phyloP scores from a whole-genome alignment of 2,797 vertebrate species.

The Channa striata region DNA sequence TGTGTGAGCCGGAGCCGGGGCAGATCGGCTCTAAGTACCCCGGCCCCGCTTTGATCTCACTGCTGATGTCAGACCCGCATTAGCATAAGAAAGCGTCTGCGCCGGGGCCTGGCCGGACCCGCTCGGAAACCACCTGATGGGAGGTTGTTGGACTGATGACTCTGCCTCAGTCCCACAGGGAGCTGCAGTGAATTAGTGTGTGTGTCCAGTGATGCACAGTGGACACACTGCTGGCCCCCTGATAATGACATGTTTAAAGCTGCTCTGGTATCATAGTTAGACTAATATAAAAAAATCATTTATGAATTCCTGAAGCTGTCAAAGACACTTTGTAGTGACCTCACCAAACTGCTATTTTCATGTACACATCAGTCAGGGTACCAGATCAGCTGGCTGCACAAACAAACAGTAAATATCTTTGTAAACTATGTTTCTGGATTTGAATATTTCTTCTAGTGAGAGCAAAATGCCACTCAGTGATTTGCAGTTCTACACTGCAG shows the following conservation, averaged over 20 bases:
- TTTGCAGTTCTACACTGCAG: neutral
- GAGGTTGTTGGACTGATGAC: neutral
- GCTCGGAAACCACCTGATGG: neutral
- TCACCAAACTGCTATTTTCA: conserved; percentile 6
- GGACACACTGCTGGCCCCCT: conserved; percentile 16
- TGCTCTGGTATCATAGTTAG: conserved; percentile 25
- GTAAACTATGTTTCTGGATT: neutral
- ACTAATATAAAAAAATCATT: conserved; percentile 18
- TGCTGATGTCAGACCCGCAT: conserved; percentile 91
- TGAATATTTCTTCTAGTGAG: neutral
- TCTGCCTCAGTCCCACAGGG: conserved; percentile 19
- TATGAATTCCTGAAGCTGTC: conserved; percentile 11
- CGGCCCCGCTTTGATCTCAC: conserved; percentile 87
- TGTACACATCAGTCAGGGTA: neutral
- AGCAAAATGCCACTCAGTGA: neutral
- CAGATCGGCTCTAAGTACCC: conserved; percentile 83
- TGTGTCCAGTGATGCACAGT: conserved; percentile 31
- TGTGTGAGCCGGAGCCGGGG: conserved; percentile 67
- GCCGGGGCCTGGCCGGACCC: conserved; percentile 34
- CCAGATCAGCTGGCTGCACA: neutral
- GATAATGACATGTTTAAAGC: conserved; percentile 35
- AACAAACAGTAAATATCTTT: neutral
- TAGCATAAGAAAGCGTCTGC: conserved; percentile 90
- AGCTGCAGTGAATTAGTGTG: conserved; percentile 14
- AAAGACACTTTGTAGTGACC: conserved; percentile 1